Evolutionary conservation across 2,113 vertebrate genomes (phyloP).

Genomic region (Pristiophorus japonicus): DNA sequence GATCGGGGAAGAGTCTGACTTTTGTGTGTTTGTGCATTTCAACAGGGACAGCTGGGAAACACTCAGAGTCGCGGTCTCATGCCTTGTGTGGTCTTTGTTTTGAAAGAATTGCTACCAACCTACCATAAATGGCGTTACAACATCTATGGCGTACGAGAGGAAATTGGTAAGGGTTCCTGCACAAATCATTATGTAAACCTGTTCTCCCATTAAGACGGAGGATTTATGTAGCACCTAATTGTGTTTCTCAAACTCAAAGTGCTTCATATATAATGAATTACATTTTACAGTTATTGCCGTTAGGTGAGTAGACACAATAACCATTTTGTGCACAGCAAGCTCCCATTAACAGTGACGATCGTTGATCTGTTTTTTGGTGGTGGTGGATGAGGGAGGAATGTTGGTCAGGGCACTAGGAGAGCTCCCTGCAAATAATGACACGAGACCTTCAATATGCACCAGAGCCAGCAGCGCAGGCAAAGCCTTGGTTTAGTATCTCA

Average conservation of each 20-base stretch:
- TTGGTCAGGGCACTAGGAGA: background rate
- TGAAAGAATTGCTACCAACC: conserved; percentile 94
- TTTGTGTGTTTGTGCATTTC: conserved; percentile 14
- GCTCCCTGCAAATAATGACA: background rate
- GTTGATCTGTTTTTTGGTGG: background rate
- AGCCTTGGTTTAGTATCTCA: background rate
- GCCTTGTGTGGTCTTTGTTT: conserved; percentile 87
- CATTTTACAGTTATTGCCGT: background rate
- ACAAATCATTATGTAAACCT: background rate
- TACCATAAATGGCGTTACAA: conserved; percentile 97
- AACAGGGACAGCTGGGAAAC: conserved; percentile 87
- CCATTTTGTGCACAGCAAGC: background rate
- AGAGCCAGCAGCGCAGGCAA: background rate
- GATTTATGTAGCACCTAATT: background rate
- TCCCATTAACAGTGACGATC: background rate
- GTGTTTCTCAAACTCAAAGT: background rate
- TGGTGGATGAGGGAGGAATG: background rate
- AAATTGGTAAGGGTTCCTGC: conserved; percentile 68
- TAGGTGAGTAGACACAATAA: background rate
- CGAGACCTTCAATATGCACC: background rate
- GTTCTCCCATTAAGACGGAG: background rate
- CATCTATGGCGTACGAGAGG: conserved; percentile 79
- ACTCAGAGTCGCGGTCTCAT: conserved; percentile 88
- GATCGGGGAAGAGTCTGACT: background rate
- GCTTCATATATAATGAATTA: background rate